Evolutionary conservation across 2,797 vertebrate species (phyloP).

Genomic region (Astyanax mexicanus): DNA sequence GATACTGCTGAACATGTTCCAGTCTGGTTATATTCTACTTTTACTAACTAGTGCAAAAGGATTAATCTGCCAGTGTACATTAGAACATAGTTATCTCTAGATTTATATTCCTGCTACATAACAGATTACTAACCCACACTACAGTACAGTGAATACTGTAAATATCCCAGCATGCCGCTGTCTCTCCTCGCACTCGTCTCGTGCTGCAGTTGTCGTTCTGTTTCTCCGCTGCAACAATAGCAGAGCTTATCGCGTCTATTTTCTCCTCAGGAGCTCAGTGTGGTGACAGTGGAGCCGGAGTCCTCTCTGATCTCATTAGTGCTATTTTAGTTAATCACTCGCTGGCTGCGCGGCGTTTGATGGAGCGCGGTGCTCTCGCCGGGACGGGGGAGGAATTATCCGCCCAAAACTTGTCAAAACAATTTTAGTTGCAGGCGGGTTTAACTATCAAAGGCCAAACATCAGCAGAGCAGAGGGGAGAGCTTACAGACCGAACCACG

Average conservation of each 20-base stretch:
- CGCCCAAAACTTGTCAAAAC: slow-evolving; percentile 55
- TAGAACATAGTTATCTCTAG: no score
- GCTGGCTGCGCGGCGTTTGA: slow-evolving; percentile 64
- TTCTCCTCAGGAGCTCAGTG: slow-evolving; percentile 57
- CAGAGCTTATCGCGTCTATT: slow-evolving; percentile 71
- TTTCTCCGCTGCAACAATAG: slow-evolving; percentile 60
- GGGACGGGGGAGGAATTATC: slow-evolving; percentile 52
- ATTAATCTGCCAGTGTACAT: no score
- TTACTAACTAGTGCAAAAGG: no score
- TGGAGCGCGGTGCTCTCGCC: slow-evolving; percentile 44
- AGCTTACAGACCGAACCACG: slow-evolving; percentile 16
- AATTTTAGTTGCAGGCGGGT: slow-evolving; percentile 33
- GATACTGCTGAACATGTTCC: no score
- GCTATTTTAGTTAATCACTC: slow-evolving; percentile 73
- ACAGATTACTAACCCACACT: no score
- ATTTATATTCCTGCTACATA: no score
- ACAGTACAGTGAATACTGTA: not conserved
- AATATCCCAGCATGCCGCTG: no score
- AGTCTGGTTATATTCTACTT: no score
- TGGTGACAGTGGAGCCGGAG: slow-evolving; percentile 52
- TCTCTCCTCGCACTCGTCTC: no score
- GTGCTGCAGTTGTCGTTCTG: slow-evolving; percentile 41
- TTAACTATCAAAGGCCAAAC: slow-evolving; percentile 34
- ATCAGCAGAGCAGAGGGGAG: slow-evolving; percentile 16
- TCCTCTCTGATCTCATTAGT: slow-evolving; percentile 65